Evolutionary conservation across 2,888 invertebrate species (phyloP).

Genomic region (Hofmannophila pseudospretella): DNA sequence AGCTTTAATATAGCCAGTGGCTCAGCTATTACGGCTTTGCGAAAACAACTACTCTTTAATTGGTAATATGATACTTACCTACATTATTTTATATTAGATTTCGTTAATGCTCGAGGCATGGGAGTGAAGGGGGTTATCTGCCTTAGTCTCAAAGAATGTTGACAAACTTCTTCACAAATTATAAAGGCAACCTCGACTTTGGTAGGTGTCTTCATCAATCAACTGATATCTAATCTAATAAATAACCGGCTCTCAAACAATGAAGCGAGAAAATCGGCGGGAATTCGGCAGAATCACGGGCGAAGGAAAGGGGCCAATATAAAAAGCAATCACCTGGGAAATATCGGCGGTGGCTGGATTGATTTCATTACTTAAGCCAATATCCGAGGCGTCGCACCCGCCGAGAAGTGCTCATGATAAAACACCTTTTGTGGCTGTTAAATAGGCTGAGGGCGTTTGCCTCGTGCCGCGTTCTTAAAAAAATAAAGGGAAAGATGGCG

Average conservation of each 20-base stretch:
- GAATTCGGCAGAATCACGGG: constrained; percentile 14
- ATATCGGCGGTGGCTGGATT: constrained; percentile 22
- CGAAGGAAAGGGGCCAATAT: constrained; percentile 15
- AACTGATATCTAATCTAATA: no score
- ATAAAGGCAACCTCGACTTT: no score
- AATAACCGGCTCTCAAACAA: not conserved
- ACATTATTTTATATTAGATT: no score
- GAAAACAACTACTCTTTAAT: no score
- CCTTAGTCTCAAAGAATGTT: no score
- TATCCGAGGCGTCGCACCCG: constrained; percentile 13
- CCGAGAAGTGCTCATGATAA: not conserved
- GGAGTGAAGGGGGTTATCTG: no score
- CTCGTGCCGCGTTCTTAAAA: not conserved
- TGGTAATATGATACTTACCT: no score
- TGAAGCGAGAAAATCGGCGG: not conserved
- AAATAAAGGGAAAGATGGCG: not conserved
- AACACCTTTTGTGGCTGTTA: constrained; percentile 3
- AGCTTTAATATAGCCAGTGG: no score
- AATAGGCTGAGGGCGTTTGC: not conserved
- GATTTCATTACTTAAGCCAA: constrained; percentile 31
- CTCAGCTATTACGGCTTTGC: no score
- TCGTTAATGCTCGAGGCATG: no score
- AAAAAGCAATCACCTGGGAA: constrained; percentile 24
- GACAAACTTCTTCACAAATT: no score
- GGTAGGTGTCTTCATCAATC: no score